A percentile compares a stretch with the other conserved stretches of the same genome.
Evolutionary conservation across 2,888 invertebrate species (phyloP).

Genomic region (Sabatieria punctata): DNA sequence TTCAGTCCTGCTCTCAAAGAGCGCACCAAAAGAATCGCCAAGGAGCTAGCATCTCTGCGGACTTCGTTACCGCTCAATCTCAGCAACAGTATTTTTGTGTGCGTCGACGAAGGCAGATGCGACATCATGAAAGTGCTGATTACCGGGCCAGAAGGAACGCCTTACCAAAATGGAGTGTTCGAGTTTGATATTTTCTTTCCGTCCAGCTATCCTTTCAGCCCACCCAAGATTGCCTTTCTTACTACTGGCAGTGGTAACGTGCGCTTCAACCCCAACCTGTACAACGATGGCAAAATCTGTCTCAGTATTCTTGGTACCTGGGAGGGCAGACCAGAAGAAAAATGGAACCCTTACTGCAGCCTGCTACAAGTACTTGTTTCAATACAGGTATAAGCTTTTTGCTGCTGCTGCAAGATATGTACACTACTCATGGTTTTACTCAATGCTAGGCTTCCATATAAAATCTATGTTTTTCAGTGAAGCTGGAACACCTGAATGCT

Average conservation of each 20-base stretch:
- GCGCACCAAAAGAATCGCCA: slow-evolving; percentile 22
- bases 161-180: slow-evolving; percentile 43
- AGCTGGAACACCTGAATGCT: too few relatives aligned
- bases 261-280: slow-evolving; percentile 47
- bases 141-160: slow-evolving; percentile 43
- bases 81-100: slow-evolving; percentile 27
- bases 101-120: slow-evolving; percentile 26
- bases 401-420: too few relatives aligned
- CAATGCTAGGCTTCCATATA: too few relatives aligned
- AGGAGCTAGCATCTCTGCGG: slow-evolving; percentile 27
- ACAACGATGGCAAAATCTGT: slow-evolving; percentile 39
- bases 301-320: slow-evolving; percentile 28
- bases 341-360: slow-evolving; percentile 29
- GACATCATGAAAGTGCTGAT: slow-evolving; percentile 21
- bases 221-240: slow-evolving; percentile 44
- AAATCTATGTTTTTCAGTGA: too few relatives aligned
- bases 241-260: slow-evolving; percentile 45
- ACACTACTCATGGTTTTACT: too few relatives aligned
- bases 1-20: slow-evolving; percentile 23
- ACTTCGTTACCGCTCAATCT: slow-evolving; percentile 22
- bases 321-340: slow-evolving; percentile 31
- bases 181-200: slow-evolving; percentile 32
- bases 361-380: slow-evolving; percentile 29
- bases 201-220: slow-evolving; percentile 41
- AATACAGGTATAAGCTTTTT: slow-evolving; percentile 30